Conservation (phyloP, 2,797 vertebrate species). For the Anas bahamensis region DNA sequence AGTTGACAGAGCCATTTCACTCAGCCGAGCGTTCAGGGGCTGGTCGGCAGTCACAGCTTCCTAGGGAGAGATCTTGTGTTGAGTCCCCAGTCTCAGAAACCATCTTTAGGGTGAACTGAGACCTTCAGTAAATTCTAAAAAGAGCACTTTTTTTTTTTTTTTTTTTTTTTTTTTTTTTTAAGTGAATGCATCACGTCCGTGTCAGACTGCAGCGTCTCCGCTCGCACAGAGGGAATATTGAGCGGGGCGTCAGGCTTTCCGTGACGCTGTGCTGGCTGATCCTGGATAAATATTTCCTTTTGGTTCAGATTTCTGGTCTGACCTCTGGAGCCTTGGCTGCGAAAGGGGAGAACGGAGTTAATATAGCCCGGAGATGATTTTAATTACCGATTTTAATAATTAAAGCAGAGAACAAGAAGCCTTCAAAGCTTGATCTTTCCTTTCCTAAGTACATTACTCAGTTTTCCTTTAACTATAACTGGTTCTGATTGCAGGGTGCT, state of each 20-base stretch:
- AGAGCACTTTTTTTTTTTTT: neutral
- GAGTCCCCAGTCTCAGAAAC: neutral
- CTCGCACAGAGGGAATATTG: neutral
- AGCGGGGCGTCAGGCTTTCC: neutral
- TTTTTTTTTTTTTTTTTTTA: neutral
- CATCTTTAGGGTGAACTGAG: neutral
- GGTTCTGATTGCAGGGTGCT: neutral
- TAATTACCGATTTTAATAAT: neutral
- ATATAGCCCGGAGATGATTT: neutral
- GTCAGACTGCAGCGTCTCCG: neutral
- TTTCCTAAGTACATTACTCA: neutral
- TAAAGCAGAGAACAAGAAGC: neutral
- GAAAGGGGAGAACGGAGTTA: neutral
- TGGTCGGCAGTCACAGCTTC: neutral
- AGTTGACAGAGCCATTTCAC: neutral
- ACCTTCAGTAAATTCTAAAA: neutral
- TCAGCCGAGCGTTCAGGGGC: neutral
- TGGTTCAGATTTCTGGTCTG: neutral
- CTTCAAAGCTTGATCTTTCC: neutral
- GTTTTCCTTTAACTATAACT: neutral
- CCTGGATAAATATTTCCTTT: neutral
- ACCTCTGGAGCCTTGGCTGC: neutral
- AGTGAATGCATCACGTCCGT: accelerated
- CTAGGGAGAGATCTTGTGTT: neutral
- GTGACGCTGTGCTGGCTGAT: neutral